Base-by-base conservation (phyloP, 2,797 vertebrate species). In the Oryzias dopingdopingensis region DNA sequence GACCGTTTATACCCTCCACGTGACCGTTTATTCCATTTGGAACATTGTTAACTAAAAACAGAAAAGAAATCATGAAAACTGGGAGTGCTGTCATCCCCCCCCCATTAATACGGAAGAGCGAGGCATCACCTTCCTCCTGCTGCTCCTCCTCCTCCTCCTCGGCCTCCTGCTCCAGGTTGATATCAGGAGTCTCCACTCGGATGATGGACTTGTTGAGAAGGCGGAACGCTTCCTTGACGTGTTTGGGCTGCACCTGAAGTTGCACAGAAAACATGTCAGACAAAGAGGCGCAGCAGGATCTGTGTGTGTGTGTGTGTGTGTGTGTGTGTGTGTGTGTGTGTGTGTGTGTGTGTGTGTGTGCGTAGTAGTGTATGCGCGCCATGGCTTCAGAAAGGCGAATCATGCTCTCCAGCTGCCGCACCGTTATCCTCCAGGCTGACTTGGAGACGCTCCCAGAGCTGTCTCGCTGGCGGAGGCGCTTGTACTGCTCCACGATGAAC, bases 161-260 rank as follows among this genome's bases (percentile, higher is more conserved):
- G 4, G 96, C 96, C 1, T 96, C 97, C 80, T 94, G 94, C 72
- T 98, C 95, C 83, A 99, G 91, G 87, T 98, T 99, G 66, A 99
- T 82, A 63, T 99, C 97, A 3, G 96, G 97, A 2, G 96, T 99
- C 89, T 99, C 97, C 66, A 99, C 96, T 66, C 97, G 90, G 82
- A 99, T 98, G 76, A 99, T 97, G 37, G 97, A 99, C 72, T 99
- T 99, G 91, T 99, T 99, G 68, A 99, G 84, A 53, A 99, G 92
- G 55, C 97, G 93, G 86, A 99, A 99, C 0, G 96, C 96, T 86
- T 99, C 97, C 72, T 99, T 99, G 51, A 99, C 97, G 0, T 99
- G 97, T 81, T 99, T 98, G 8, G 97, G 97, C 58, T 99, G 97
- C 65, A 99, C 96, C 97, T 99, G 74, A 40, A 74, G 24, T n/a